Base-by-base conservation (phyloP, 2,113 vertebrate genomes). In the Chaetodon trifascialis region DNA sequence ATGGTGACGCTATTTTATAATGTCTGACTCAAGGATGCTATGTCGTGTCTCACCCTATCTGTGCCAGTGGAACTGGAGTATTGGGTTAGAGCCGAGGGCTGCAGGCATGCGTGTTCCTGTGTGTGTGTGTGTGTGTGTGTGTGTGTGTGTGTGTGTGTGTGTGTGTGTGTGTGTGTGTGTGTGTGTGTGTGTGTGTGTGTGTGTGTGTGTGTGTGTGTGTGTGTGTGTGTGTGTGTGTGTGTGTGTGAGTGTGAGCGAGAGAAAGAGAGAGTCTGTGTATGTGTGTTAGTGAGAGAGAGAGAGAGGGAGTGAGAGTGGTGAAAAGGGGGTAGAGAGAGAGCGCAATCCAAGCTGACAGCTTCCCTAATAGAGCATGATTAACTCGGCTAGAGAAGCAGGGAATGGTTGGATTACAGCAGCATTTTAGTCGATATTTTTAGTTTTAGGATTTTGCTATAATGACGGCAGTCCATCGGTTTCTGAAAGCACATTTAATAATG, bases 361-460 rank as follows among this genome's bases (percentile, higher is more conserved):
- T 89, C 46, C 72, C 70, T 91, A 91, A 84, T 85, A 92, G 90
- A 91, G 86, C 86, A 91, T 92, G 88, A 92, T 72, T 90, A 91
- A 92, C 73, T 78, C 88, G 59, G 86, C 77, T 30, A 58, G 58
- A 86, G 88, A 82, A 83, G 87, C 79, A 81, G 79, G 36, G 68
- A 75, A 38, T 11, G 63, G 67, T 47, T 59, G 84, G 47, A 73
- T 74, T 85, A 69, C 82, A 83, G 88, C 80, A 73, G 67, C 54
- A 59, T 86, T 89, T 82, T 38, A 76, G 17, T 60, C n/a, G 25
- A 25, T 83, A 52, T 54, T 77, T 80, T 70, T 10, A 40, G 70
- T 19, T 71, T 82, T 77, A 60, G 6, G 16, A 78, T 84, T 85
- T 54, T 21, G 38, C 62, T 34, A 59, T 51, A 17, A 84, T 90